phyloP scores from a whole-genome alignment of 2,888 invertebrate species.

The Crioceris asparagi region DNA sequence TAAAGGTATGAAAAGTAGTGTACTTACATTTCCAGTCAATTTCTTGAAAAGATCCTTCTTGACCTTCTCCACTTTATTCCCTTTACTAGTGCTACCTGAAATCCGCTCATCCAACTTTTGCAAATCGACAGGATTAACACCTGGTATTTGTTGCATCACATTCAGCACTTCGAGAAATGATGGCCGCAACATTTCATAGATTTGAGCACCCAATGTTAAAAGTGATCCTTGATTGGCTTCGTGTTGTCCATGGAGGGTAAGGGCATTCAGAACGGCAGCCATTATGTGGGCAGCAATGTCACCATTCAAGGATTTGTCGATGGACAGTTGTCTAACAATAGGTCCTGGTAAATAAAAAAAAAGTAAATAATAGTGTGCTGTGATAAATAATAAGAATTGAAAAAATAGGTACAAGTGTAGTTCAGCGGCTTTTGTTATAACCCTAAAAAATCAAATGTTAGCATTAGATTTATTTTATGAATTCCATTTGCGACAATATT shows the following conservation, averaged over 20 bases:
- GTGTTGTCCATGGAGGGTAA: conserved; percentile 82
- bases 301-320: conserved; percentile 51
- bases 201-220: conserved; percentile 69
- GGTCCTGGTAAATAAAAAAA: conserved; percentile 39
- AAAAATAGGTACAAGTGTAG: too few relatives aligned
- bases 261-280: conserved; percentile 56
- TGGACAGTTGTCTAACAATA: conserved; percentile 54
- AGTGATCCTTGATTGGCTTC: conserved; percentile 77
- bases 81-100: conserved; percentile 51
- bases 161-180: conserved; percentile 59
- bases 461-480: too few relatives aligned
- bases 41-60: conserved; percentile 88
- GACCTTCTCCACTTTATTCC: conserved; percentile 76
- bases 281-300: conserved; percentile 64
- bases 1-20: too few relatives aligned
- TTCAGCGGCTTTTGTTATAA: too few relatives aligned
- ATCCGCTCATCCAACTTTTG: conserved; percentile 81
- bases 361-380: neutral
- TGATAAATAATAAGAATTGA: too few relatives aligned
- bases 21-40: conserved; percentile 62
- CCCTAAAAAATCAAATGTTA: too few relatives aligned
- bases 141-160: conserved; percentile 71
- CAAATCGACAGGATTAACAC: conserved; percentile 67
- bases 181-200: conserved; percentile 75
- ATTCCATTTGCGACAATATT: too few relatives aligned